Evolutionary conservation across 2,113 vertebrate species (phyloP), one percentile per base, ranked within the genome.

Genomic region (Chaetops frenatus): DNA sequence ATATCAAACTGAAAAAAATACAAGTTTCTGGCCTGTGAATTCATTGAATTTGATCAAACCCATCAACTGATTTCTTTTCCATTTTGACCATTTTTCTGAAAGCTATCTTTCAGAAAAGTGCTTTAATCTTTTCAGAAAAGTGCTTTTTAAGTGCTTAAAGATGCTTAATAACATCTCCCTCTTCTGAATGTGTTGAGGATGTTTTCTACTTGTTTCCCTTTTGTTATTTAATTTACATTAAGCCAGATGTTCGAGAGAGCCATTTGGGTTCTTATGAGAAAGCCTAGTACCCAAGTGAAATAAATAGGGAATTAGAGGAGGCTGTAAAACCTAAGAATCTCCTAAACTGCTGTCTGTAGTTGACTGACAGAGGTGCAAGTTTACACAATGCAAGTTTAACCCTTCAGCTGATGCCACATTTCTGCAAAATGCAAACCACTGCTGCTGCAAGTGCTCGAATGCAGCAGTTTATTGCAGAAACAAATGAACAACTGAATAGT

Each of bases 401-500:
- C 84, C 31, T 58, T 81, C 47, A 53, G 65, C 76, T 88, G 58
- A 73, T 53, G 44, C 53, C 44, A 77, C 67, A 6, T 51, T 94
- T 81, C 19, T 69, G 65, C 47, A 86, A 61, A 87, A 61, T 61
- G 66, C 28, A 57, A 77, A 76, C 40, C 45, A 61, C 57, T 56
- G 76, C 11, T 38, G 79, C 54, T 64, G 14, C 4, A 83, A 83
- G 69, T 6, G 57, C 56, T 53, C 2, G 3, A 70, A 85, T 3
- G 18, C 2, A 6, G 88, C 77, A 82, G 62, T 23, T 92, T 62
- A 89, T 15, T 85, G 80, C 78, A 85, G 51, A 77, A 95, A 80
- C 48, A 89, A 79, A 94, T 81, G 61, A 64, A 81, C 67, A 96
- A 96, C 24, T 45, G 86, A 95, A 85, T 44, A 70, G 85, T 94